A percentile compares a stretch with the other conserved stretches of the same genome.
Conservation (phyloP, 1,140 invertebrate genomes). For the Drosophila lacertosa region DNA sequence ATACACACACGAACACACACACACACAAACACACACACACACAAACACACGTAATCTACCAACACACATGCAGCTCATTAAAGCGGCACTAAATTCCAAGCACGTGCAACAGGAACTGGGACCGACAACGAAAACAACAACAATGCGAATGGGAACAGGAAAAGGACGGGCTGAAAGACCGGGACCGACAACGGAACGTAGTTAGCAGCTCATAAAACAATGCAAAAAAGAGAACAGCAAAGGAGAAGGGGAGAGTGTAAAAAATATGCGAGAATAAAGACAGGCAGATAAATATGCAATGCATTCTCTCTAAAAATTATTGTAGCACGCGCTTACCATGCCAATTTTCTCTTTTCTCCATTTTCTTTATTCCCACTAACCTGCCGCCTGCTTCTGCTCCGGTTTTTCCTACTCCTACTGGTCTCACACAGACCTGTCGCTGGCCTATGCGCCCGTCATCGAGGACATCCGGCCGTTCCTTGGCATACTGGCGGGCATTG, state of each 20-base stretch:
- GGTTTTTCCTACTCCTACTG: not conserved
- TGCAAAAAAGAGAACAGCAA: slow-evolving; percentile 26
- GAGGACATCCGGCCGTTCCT: slow-evolving; percentile 90
- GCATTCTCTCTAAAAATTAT: slow-evolving; percentile 48
- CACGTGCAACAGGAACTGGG: slow-evolving; percentile 61
- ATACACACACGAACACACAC: slow-evolving; percentile 15
- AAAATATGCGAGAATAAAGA: slow-evolving; percentile 13
- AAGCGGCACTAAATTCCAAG: slow-evolving; percentile 72
- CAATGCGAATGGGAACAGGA: not conserved
- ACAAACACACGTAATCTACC: slow-evolving; percentile 21
- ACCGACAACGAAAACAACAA: slow-evolving; percentile 44
- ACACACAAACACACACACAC: slow-evolving; percentile 5
- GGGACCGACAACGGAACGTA: slow-evolving; percentile 60
- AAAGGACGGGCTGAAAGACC: not conserved
- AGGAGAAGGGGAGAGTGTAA: not conserved
- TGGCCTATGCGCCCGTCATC: slow-evolving; percentile 84
- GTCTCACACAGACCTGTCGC: slow-evolving; percentile 65
- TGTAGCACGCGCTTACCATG: slow-evolving; percentile 44
- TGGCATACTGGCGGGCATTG: slow-evolving; percentile 89
- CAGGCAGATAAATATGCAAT: slow-evolving; percentile 50
- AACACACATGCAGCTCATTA: slow-evolving; percentile 76
- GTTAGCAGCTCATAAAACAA: slow-evolving; percentile 81
- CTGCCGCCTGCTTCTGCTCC: not conserved
- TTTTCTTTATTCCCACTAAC: slow-evolving; percentile 2
- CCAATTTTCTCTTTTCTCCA: slow-evolving; percentile 30